Percentiles rank a stretch among this genome's conserved stretches.
Conservation (phyloP, 2,797 vertebrate species). For the Platalea minor region DNA sequence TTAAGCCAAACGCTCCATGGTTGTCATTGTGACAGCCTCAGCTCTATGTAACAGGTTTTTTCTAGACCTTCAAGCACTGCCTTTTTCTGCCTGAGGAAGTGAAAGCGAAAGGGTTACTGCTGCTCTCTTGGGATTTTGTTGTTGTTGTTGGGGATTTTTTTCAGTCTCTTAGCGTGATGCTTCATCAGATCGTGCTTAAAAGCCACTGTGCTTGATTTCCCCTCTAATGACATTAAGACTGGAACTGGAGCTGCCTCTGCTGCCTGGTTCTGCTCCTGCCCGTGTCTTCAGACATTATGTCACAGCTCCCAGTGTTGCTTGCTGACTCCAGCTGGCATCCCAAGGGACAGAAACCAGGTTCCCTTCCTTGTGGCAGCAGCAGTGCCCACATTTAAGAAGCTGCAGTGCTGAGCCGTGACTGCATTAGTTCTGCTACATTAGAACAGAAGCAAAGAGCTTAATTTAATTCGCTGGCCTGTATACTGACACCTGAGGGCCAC, state of each 20-base stretch:
- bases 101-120: background rate
- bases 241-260: background rate
- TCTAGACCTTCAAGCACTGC: background rate
- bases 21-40: background rate
- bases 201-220: background rate
- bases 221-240: conserved; percentile 16
- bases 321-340: background rate
- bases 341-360: background rate
- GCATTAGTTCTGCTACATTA: conserved; percentile 70
- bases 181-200: background rate
- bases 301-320: background rate
- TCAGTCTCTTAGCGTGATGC: background rate
- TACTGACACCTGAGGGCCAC: conserved; percentile 60
- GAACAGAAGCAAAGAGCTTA: conserved; percentile 63
- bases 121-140: background rate
- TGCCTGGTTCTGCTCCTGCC: background rate
- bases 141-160: background rate
- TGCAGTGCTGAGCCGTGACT: conserved; percentile 60
- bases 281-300: conserved; percentile 24
- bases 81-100: background rate
- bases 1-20: background rate
- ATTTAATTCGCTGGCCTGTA: conserved; percentile 61
- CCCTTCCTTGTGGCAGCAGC: conserved; percentile 12
- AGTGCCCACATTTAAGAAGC: conserved; percentile 37
- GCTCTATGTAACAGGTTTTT: background rate